Percentiles rank a stretch among this genome's conserved stretches.
Conservation (phyloP, 1,140 invertebrate genomes). For the Ostrea denselamellosa region DNA sequence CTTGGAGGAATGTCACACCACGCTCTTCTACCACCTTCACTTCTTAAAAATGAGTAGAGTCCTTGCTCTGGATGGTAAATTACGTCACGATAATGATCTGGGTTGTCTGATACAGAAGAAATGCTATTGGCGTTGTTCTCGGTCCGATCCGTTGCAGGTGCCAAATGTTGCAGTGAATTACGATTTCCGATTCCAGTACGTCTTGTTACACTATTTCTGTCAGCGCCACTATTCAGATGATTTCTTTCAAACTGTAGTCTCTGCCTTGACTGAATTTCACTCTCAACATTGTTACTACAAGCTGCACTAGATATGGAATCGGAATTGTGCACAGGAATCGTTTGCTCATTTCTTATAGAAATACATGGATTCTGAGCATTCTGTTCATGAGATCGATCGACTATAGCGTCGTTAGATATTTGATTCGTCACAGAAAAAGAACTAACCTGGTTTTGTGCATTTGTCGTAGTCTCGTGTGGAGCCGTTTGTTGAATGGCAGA, state of each 20-base stretch:
- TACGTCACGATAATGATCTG: constrained; percentile 36
- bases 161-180: background rate
- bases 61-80: constrained; percentile 51
- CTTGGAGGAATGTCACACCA: constrained; percentile 56
- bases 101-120: background rate
- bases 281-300: background rate
- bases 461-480: background rate
- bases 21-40: constrained; percentile 47
- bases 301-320: background rate
- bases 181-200: background rate
- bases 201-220: background rate
- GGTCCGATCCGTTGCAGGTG: background rate
- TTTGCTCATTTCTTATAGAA: background rate
- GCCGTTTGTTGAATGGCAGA: constrained; percentile 21
- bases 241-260: background rate
- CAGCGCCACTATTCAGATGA: background rate
- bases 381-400: background rate
- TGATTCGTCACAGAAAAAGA: constrained; percentile 1
- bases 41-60: constrained; percentile 48
- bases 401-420: background rate
- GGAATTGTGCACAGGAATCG: background rate
- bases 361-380: background rate
- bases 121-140: background rate
- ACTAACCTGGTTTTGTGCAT: constrained; percentile 52
- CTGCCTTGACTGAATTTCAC: background rate